Conservation (phyloP, 2,113 vertebrate species). For the Labrus mixtus region DNA sequence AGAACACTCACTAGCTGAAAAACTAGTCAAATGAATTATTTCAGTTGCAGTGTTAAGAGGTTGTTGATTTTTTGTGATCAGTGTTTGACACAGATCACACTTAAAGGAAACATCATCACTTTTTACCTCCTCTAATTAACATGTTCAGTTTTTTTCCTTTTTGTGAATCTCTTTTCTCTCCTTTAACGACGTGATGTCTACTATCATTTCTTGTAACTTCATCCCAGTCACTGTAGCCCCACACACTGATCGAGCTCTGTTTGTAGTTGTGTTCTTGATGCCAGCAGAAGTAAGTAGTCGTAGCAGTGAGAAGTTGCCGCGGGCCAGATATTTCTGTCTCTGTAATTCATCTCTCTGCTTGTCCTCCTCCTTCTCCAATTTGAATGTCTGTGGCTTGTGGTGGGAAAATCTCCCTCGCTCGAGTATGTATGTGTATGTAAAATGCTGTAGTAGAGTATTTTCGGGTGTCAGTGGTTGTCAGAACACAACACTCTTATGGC, state of each 20-base stretch:
- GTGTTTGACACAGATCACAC: neutral
- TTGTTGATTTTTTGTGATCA: neutral
- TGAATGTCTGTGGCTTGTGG: constrained; percentile 80
- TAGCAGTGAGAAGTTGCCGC: constrained; percentile 61
- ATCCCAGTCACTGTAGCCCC: constrained; percentile 1
- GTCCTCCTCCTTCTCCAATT: constrained; percentile 70
- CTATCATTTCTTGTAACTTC: neutral
- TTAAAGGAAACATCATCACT: neutral
- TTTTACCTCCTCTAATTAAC: neutral
- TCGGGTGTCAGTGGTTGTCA: constrained; percentile 71
- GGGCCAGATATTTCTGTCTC: constrained; percentile 76
- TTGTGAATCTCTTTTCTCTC: neutral
- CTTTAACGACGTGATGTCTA: constrained; percentile 2
- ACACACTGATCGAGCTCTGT: neutral
- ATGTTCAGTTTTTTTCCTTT: neutral
- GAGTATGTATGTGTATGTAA: constrained; percentile 32
- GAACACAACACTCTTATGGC: constrained; percentile 67
- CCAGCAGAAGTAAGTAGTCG: constrained; percentile 57
- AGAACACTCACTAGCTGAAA: neutral
- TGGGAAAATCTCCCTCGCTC: constrained; percentile 67
- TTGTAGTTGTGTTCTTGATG: constrained; percentile 24
- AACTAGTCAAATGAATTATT: neutral
- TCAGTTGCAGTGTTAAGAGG: neutral
- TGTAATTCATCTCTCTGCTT: constrained; percentile 73
- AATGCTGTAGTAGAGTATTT: constrained; percentile 67